These are phyloP conservation scores for Antigone vipio DNA, from an alignment of 2,113 vertebrate genomes.

Conservation along the genomic window DNA sequence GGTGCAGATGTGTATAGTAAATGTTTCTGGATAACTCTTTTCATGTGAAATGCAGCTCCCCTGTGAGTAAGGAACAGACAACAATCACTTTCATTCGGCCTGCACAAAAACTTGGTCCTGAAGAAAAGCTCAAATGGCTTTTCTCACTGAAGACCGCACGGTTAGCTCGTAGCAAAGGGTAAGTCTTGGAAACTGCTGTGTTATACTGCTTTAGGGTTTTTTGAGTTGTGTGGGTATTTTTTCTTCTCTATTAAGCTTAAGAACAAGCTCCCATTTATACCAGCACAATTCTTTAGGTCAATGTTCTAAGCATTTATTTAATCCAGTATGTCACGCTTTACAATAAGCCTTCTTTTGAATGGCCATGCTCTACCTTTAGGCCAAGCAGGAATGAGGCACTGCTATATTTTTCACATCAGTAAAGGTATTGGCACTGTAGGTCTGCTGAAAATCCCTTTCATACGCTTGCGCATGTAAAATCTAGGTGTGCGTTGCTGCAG, in stretches of 20 bases:
- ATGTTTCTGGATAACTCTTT: constrained; percentile 12
- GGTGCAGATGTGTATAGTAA: constrained; percentile 42
- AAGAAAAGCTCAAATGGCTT: background rate
- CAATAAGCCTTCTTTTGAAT: background rate
- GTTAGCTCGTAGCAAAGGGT: background rate
- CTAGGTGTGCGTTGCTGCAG: background rate
- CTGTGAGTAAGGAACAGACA: background rate
- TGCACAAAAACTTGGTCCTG: background rate
- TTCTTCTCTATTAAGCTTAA: background rate
- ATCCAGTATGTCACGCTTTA: background rate
- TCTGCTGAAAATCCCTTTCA: background rate
- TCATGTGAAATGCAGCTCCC: background rate
- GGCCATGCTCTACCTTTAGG: background rate
- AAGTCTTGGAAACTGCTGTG: background rate
- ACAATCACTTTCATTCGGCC: background rate
- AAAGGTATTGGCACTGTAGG: background rate
- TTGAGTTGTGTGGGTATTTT: background rate
- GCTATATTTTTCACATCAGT: background rate
- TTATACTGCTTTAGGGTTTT: background rate
- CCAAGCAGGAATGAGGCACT: background rate
- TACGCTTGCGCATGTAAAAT: fast-evolving
- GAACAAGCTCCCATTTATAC: background rate
- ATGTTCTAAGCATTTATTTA: background rate
- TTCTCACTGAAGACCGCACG: background rate
- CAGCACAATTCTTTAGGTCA: background rate